These are phyloP conservation scores for Catotricha subobsoleta DNA, from an alignment of 2,888 invertebrate genomes.

Conservation along the genomic window DNA sequence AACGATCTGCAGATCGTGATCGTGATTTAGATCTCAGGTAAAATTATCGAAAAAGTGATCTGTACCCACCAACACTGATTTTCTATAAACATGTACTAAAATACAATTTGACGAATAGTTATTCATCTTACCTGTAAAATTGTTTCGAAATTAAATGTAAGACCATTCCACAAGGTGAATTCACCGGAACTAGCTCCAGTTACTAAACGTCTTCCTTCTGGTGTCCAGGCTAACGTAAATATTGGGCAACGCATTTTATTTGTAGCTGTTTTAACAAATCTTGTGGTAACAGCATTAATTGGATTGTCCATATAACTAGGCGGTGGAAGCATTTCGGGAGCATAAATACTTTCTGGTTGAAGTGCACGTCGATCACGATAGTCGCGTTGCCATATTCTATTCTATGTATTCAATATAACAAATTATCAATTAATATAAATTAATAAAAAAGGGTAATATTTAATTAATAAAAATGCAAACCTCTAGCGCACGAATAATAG, in stretches of 20 bases:
- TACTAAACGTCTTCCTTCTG: slow-evolving; percentile 90
- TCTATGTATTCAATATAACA: slow-evolving; percentile 31
- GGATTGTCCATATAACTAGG: slow-evolving; percentile 88
- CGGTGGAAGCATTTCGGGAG: slow-evolving; percentile 83
- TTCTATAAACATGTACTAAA: too few species aligned
- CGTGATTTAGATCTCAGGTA: too few species aligned
- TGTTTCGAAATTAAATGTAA: slow-evolving; percentile 99
- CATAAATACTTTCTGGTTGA: slow-evolving; percentile 91
- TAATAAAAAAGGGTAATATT: neutral
- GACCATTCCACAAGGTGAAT: slow-evolving; percentile 98
- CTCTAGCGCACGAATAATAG: slow-evolving; percentile 82
- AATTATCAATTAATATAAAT: neutral
- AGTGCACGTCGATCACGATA: slow-evolving; percentile 71
- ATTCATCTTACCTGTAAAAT: slow-evolving; percentile 70
- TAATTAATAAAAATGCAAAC: slow-evolving; percentile 30
- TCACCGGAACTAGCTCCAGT: slow-evolving; percentile 99
- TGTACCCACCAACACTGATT: too few species aligned
- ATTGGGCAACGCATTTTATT: slow-evolving; percentile 99
- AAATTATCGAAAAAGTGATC: too few species aligned
- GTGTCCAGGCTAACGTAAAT: slow-evolving; percentile 98
- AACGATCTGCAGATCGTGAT: too few species aligned
- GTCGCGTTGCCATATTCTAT: slow-evolving; percentile 90
- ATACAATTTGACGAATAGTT: too few species aligned
- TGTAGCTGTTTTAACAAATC: slow-evolving; percentile 97
- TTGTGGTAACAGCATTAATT: slow-evolving; percentile 84